Percentiles rank a stretch among this genome's conserved stretches.
Conservation (phyloP, 2,797 vertebrate species). For the Myiotriccus ornatus region DNA sequence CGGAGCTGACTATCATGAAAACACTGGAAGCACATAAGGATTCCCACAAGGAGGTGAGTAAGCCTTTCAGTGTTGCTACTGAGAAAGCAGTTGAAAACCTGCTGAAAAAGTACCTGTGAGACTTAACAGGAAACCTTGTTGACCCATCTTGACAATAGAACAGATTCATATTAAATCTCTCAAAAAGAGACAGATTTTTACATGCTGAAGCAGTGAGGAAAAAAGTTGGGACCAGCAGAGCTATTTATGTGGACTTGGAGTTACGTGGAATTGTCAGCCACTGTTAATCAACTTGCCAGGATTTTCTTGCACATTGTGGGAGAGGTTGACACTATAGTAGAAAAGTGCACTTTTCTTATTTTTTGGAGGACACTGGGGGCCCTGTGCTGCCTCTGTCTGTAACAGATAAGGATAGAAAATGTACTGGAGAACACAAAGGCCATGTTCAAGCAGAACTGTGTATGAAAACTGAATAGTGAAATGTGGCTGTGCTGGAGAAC, state of each 20-base stretch:
- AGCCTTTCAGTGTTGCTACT: background rate
- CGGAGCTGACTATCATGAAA: constrained; percentile 98
- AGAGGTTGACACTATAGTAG: background rate
- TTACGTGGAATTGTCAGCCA: background rate
- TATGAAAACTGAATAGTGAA: background rate
- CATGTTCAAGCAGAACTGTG: background rate
- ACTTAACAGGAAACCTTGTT: background rate
- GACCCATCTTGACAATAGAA: background rate
- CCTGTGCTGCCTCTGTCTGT: background rate
- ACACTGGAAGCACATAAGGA: constrained; percentile 98
- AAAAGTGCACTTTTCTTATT: background rate
- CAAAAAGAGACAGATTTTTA: background rate
- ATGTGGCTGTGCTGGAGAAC: background rate
- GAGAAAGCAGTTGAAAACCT: background rate
- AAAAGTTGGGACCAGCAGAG: background rate
- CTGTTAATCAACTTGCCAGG: background rate
- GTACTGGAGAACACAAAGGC: background rate
- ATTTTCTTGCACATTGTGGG: background rate
- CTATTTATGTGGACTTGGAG: background rate
- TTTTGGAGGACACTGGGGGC: background rate
- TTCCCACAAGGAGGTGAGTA: constrained; percentile 94
- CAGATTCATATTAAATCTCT: background rate
- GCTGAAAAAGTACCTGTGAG: background rate
- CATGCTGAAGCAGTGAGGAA: background rate
- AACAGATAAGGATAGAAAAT: background rate